These are phyloP conservation scores for Tribolium madens DNA, from an alignment of 1,140 invertebrate genomes.

Conservation along the genomic window DNA sequence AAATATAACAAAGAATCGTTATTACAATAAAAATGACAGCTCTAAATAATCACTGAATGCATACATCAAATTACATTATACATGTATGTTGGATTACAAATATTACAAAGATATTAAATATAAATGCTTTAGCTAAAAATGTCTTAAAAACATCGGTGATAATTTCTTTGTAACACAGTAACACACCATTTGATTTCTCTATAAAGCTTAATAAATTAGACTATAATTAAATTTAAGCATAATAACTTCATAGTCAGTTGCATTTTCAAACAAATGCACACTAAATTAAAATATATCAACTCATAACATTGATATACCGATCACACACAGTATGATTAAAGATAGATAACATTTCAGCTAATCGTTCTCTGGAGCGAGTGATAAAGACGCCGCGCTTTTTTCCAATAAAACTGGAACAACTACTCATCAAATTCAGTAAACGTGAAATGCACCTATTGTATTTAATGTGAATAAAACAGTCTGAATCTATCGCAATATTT, in stretches of 20 bases:
- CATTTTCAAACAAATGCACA: slow-evolving; percentile 66
- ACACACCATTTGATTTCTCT: slow-evolving; percentile 33
- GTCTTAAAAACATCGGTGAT: slow-evolving; percentile 18
- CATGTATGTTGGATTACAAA: slow-evolving; percentile 46
- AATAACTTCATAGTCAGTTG: slow-evolving; percentile 51
- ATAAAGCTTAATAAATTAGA: slow-evolving; percentile 45
- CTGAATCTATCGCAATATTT: slow-evolving; percentile 37
- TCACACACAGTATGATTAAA: slow-evolving; percentile 67
- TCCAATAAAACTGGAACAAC: slow-evolving; percentile 66
- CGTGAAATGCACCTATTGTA: slow-evolving; percentile 56
- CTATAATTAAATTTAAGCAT: slow-evolving; percentile 40
- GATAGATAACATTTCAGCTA: slow-evolving; percentile 59
- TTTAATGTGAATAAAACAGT: slow-evolving; percentile 57
- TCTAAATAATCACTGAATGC: slow-evolving; percentile 34
- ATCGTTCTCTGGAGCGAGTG: slow-evolving; percentile 50
- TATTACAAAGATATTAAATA: slow-evolving; percentile 48
- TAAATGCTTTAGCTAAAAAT: slow-evolving; percentile 38
- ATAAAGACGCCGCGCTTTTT: slow-evolving; percentile 45
- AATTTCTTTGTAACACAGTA: slow-evolving; percentile 48
- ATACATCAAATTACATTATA: slow-evolving; percentile 40
- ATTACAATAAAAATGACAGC: slow-evolving; percentile 35
- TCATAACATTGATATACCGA: slow-evolving; percentile 67
- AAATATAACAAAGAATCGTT: slow-evolving; percentile 11
- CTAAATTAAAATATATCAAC: slow-evolving; percentile 62
- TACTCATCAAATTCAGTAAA: slow-evolving; percentile 59